Percentiles rank a stretch among this genome's conserved stretches.
Conservation (phyloP, 2,797 vertebrate species). For the Mus minutoides region DNA sequence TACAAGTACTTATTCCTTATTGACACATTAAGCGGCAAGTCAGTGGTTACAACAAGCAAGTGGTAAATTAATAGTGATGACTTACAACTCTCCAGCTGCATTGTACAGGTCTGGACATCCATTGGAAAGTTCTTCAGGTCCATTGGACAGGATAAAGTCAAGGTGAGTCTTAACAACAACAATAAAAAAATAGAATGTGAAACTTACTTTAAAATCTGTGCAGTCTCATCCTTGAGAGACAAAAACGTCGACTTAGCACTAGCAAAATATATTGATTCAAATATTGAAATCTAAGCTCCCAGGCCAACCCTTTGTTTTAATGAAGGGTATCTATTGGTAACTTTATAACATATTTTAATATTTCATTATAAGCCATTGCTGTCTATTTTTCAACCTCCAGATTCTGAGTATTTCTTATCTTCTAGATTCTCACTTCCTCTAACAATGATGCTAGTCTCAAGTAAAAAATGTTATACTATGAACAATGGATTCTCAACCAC, state of each 20-base stretch:
- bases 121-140: slow-evolving; percentile 99
- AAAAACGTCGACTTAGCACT: slow-evolving; percentile 1
- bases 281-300: slow-evolving; percentile 46
- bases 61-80: slow-evolving; percentile 58
- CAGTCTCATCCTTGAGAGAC: slow-evolving; percentile 49
- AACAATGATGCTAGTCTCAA: background rate
- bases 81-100: slow-evolving; percentile 99
- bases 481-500: background rate
- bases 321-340: background rate
- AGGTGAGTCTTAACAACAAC: slow-evolving; percentile 91
- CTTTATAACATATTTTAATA: background rate
- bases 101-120: slow-evolving; percentile 99
- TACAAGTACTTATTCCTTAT: slow-evolving; percentile 1
- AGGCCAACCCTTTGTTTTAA: slow-evolving; percentile 36
- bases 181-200: background rate
- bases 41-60: slow-evolving; percentile 42
- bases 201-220: slow-evolving; percentile 60
- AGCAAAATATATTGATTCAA: slow-evolving; percentile 34
- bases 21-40: background rate
- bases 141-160: slow-evolving; percentile 99
- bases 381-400: slow-evolving; percentile 18
- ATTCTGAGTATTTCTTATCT: background rate
- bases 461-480: background rate
- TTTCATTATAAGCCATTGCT: background rate
- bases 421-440: background rate